Percentiles rank a stretch among this genome's conserved stretches.
Evolutionary conservation across 2,113 vertebrate species (phyloP).

Genomic region (Erythrocebus patas): DNA sequence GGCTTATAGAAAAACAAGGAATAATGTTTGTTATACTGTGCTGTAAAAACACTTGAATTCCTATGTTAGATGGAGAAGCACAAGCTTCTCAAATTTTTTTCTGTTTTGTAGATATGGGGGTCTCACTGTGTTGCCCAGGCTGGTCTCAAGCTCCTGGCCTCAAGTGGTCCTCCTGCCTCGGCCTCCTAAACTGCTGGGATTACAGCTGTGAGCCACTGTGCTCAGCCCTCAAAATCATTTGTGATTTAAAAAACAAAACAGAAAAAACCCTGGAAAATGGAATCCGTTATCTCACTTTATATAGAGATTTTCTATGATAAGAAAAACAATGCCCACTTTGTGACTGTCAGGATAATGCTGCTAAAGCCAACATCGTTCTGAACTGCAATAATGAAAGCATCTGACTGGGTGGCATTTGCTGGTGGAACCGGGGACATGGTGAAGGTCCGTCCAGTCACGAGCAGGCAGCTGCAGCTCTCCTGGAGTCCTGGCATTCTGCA

Average conservation of each 20-base stretch:
- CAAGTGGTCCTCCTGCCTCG: too few species aligned
- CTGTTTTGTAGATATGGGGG: too few species aligned
- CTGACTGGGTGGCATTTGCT: background rate
- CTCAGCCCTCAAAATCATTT: too few species aligned
- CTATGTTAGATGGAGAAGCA: background rate
- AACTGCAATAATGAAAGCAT: background rate
- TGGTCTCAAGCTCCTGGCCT: too few species aligned
- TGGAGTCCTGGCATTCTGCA: background rate
- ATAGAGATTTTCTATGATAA: background rate
- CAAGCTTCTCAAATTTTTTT: background rate
- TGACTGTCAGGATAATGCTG: too few species aligned
- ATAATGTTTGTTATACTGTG: background rate
- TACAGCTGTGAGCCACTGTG: too few species aligned
- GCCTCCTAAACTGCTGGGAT: too few species aligned
- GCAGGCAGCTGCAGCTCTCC: background rate
- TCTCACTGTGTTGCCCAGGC: too few species aligned
- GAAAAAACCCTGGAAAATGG: background rate
- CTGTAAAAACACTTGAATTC: background rate
- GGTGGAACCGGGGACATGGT: background rate
- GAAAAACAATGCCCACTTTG: fast-evolving
- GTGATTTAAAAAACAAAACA: background rate
- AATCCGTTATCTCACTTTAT: fast-evolving
- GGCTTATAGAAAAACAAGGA: background rate
- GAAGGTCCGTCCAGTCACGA: background rate
- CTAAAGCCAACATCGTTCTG: background rate